These are phyloP conservation scores for Agonopterix alstromeriana DNA, from an alignment of 2,888 invertebrate species.

Conservation along the genomic window DNA sequence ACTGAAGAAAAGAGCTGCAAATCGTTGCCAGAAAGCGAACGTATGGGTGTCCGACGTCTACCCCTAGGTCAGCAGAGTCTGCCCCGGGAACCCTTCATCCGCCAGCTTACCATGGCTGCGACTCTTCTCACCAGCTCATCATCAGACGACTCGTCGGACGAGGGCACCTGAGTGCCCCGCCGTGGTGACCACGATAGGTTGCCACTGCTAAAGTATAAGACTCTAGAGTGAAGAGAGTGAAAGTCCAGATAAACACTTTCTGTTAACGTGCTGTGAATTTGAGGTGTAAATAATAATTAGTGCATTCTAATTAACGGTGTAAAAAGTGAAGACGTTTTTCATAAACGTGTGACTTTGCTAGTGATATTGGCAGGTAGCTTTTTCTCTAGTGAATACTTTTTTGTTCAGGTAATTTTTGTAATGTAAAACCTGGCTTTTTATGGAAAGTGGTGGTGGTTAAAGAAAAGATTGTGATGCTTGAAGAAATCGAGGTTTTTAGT, in stretches of 20 bases:
- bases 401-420: too few species aligned
- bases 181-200: conserved; percentile 71
- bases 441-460: too few species aligned
- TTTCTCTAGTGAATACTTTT: background rate
- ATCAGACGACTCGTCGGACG: conserved; percentile 68
- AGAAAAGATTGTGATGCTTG: too few species aligned
- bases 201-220: conserved; percentile 67
- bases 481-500: too few species aligned
- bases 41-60: conserved; percentile 66
- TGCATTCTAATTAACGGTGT: conserved; percentile 7
- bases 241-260: background rate
- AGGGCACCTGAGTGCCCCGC: conserved; percentile 70
- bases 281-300: conserved; percentile 26
- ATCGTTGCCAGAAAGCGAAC: conserved; percentile 78
- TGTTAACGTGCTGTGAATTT: conserved; percentile 48
- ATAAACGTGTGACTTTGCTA: conserved; percentile 1
- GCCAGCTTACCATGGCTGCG: conserved; percentile 78
- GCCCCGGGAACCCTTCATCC: conserved; percentile 76
- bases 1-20: conserved; percentile 83
- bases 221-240: conserved; percentile 42
- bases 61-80: conserved; percentile 76
- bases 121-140: conserved; percentile 81
- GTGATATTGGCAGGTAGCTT: background rate
- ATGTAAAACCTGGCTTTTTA: too few species aligned
- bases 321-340: conserved; percentile 1